These are phyloP conservation scores for Saguinus imperator DNA, from an alignment of 2,113 vertebrate genomes.

Conservation along the genomic window DNA sequence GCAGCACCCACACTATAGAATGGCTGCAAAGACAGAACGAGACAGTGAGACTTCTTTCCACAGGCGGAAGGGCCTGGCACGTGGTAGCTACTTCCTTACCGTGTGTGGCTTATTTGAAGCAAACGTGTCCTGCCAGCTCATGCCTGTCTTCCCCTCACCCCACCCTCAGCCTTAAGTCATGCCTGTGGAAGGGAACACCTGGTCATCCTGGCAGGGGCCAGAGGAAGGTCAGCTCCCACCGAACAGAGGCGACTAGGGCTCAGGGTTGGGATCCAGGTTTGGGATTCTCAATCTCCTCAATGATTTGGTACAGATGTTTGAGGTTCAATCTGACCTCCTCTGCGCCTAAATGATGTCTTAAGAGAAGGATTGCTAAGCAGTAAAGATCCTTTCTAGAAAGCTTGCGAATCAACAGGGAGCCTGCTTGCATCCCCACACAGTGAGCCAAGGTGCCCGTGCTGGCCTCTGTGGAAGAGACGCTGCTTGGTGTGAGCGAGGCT, in stretches of 20 bases:
- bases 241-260: background rate
- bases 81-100: background rate
- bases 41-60: background rate
- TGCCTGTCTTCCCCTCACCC: background rate
- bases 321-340: background rate
- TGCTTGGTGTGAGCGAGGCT: fast-evolving
- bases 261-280: background rate
- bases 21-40: background rate
- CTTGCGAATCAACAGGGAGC: background rate
- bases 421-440: background rate
- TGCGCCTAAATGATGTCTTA: background rate
- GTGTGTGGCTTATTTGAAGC: background rate
- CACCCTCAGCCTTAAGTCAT: fast-evolving
- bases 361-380: background rate
- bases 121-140: background rate
- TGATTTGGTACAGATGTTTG: background rate
- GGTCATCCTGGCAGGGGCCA: background rate
- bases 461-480: background rate
- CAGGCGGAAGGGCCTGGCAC: background rate
- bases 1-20: background rate
- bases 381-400: background rate
- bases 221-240: background rate
- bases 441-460: fast-evolving
- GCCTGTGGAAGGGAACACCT: background rate
- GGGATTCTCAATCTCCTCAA: background rate